phyloP scores from a whole-genome alignment of 2,113 vertebrate species.

The Illadopsis cleaveri region DNA sequence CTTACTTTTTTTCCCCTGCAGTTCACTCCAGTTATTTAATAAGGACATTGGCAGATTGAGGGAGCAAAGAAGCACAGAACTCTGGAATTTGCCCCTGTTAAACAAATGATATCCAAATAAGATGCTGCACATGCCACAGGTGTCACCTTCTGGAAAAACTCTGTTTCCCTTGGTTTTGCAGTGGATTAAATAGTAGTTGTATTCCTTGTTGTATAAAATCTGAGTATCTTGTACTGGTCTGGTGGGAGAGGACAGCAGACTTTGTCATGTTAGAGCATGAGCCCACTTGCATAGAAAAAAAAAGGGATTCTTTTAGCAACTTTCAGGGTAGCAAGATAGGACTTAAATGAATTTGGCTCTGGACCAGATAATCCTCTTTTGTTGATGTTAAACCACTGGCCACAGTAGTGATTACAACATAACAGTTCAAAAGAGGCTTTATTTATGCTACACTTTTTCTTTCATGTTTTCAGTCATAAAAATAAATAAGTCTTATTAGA shows the following conservation, averaged over 20 bases:
- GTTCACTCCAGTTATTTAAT: background rate
- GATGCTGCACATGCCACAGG: background rate
- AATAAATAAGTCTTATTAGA: background rate
- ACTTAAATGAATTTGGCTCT: background rate
- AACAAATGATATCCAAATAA: background rate
- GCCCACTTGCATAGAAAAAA: background rate
- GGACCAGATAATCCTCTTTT: constrained; percentile 1
- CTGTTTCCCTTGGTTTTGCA: background rate
- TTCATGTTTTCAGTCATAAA: constrained; percentile 38
- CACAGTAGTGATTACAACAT: background rate
- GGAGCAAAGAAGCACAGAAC: background rate
- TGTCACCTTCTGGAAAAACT: background rate
- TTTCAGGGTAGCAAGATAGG: background rate
- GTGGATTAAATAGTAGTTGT: background rate
- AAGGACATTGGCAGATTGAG: background rate
- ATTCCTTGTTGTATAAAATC: background rate
- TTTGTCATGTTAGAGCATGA: background rate
- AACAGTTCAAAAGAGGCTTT: constrained; percentile 28
- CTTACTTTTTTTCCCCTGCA: no score
- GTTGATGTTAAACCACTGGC: constrained; percentile 6
- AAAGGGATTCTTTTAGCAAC: background rate
- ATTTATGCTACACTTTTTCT: constrained; percentile 1
- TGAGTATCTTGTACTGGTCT: background rate
- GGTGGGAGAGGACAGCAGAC: background rate
- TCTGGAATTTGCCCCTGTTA: background rate